phyloP scores from a whole-genome alignment of 2,888 invertebrate species.

The Tethea ocularis region DNA sequence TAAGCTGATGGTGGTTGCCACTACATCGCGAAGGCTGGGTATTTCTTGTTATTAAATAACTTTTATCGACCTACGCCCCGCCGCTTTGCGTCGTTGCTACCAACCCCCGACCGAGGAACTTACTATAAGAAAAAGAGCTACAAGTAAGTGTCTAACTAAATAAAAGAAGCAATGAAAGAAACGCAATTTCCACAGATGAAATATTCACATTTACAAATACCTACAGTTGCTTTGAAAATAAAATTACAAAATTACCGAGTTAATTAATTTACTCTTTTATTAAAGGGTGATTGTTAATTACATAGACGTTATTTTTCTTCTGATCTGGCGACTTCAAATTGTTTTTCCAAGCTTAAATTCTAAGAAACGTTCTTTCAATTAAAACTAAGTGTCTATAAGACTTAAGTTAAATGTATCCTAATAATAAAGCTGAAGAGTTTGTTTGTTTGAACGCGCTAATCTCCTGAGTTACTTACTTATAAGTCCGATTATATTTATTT shows the following conservation, averaged over 20 bases:
- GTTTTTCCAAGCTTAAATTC: neutral
- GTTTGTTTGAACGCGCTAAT: too few species aligned
- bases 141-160: constrained; percentile 27
- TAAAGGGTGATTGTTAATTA: constrained; percentile 4
- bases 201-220: constrained; percentile 8
- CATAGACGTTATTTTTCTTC: neutral
- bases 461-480: too few species aligned
- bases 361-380: too few species aligned
- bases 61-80: constrained; percentile 70
- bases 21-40: constrained; percentile 51
- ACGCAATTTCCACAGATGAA: constrained; percentile 10
- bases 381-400: too few species aligned
- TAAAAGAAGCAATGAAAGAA: constrained; percentile 27
- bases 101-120: constrained; percentile 40
- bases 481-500: too few species aligned
- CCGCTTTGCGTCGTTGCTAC: constrained; percentile 40
- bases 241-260: constrained; percentile 1
- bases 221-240: neutral
- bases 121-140: constrained; percentile 43
- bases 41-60: constrained; percentile 79
- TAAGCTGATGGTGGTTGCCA: constrained; percentile 38
- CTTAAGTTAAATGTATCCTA: too few species aligned
- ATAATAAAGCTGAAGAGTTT: too few species aligned
- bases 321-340: neutral
- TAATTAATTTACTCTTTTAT: constrained; percentile 7